Evolutionary conservation across 2,113 vertebrate species (phyloP), one percentile per base, ranked within the genome.

Genomic region (Plecturocebus donacophilus): DNA sequence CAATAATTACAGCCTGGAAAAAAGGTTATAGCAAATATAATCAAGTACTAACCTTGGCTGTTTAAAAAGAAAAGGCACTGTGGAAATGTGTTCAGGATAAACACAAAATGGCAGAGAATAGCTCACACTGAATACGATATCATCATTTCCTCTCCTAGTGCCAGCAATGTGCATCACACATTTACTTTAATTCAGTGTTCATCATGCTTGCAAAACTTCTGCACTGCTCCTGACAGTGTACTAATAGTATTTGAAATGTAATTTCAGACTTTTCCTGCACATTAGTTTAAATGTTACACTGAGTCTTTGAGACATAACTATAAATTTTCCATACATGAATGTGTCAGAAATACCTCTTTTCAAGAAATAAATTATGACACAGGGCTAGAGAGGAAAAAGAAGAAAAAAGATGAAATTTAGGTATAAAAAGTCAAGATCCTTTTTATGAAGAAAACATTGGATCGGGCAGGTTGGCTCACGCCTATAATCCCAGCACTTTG

Each of bases 401-500:
- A 30, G 6, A 64, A 61, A 58, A 64, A 64, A 64, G 61, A 64
- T 49, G 19, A n/a, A 86, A n/a, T 68, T 35, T 13, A 35, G 11
- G 32, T 86, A 70, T 49, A 70, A 70, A 86, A 49, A 66, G 12
- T 47, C 30, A 86, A 86, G 32, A 86, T 49, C 32, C 64, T 25
- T 49, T 68, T 64, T 52, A 49, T 1, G 32, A 84, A 17, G 40
- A 68, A 68, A 68, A 68, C 66, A 64, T 12, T 64, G 58, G 61
- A 27, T 27, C 11, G 0, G 27, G 61, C 27, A 0, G 2, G 2
- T 5, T 64, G 61, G 61, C 27, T 64, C 27, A 14, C 5, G 27
- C 61, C 61, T 64, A 5, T 32, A 64, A 64, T 64, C 61, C 61
- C 61, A 30, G 61, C 61, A 64, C 27, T 64, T 30, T 30, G 61